These are phyloP conservation scores for Hyposmocoma kahamanoa DNA, from an alignment of 1,140 invertebrate species.

Conservation along the genomic window DNA sequence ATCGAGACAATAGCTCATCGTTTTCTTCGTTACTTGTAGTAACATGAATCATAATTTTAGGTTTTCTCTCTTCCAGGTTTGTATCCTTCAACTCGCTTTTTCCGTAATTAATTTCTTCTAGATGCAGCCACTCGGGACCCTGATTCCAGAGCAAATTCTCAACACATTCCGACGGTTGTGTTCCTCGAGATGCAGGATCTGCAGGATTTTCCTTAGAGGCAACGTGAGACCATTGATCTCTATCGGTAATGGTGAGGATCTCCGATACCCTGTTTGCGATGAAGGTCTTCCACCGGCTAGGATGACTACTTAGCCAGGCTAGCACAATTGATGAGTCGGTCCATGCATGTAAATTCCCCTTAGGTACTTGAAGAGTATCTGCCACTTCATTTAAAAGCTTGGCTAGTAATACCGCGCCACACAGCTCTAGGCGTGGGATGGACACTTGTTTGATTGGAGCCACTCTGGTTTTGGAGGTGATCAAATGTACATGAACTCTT, in stretches of 20 bases:
- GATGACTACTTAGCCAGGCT: constrained; percentile 36
- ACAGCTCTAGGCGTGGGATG: constrained; percentile 35
- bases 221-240: constrained; percentile 52
- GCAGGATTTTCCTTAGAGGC: constrained; percentile 55
- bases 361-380: too few relatives aligned
- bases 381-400: too few relatives aligned
- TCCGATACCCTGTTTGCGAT: constrained; percentile 49
- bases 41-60: too few relatives aligned
- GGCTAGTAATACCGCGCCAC: too few relatives aligned
- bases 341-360: too few relatives aligned
- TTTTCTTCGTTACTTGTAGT: too few relatives aligned
- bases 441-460: constrained; percentile 37
- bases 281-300: constrained; percentile 38
- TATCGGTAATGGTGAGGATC: constrained; percentile 29
- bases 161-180: constrained; percentile 20
- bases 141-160: too few relatives aligned
- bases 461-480: constrained; percentile 22
- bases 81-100: too few relatives aligned
- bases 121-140: too few relatives aligned
- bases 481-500: background rate
- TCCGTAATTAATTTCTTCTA: too few relatives aligned
- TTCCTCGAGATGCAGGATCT: constrained; percentile 55
- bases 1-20: too few relatives aligned
- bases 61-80: too few relatives aligned
- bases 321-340: constrained; percentile 54